These are phyloP conservation scores for Fulmarus glacialis DNA, from an alignment of 2,113 vertebrate species.

Conservation along the genomic window DNA sequence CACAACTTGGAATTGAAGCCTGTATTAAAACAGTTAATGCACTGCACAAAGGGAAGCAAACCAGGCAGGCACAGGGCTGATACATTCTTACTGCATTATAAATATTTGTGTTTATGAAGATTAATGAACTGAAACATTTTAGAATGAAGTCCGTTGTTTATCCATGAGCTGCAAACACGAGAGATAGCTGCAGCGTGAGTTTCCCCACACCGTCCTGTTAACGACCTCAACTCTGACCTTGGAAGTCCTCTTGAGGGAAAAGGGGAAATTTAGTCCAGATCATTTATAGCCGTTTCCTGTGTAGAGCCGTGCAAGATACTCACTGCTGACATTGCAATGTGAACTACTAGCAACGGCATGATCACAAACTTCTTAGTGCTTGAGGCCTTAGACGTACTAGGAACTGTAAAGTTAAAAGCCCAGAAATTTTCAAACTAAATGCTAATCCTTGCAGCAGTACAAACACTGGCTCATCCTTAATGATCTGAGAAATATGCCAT, in stretches of 20 bases:
- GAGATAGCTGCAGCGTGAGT: constrained; percentile 31
- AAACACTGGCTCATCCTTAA: background rate
- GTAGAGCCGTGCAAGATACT: background rate
- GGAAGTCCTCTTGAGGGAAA: constrained; percentile 6
- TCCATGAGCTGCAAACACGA: background rate
- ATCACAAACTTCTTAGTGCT: background rate
- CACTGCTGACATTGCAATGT: background rate
- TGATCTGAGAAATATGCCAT: background rate
- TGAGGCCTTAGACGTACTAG: background rate
- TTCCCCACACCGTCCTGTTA: constrained; percentile 24
- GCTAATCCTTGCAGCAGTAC: background rate
- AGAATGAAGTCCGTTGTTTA: constrained; percentile 30
- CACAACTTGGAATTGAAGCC: background rate
- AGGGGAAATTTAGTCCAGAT: constrained; percentile 6
- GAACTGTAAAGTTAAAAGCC: background rate
- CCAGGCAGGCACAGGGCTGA: background rate
- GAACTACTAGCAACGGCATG: background rate
- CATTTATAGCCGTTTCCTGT: constrained; percentile 18
- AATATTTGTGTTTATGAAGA: constrained; percentile 59
- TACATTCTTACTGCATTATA: constrained; percentile 14
- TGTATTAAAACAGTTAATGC: constrained; percentile 14
- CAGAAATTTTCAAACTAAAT: background rate
- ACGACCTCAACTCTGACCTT: constrained; percentile 56
- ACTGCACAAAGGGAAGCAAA: background rate
- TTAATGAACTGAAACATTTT: constrained; percentile 57